Conservation (phyloP, 1,140 invertebrate species). For the Solen grandis region DNA sequence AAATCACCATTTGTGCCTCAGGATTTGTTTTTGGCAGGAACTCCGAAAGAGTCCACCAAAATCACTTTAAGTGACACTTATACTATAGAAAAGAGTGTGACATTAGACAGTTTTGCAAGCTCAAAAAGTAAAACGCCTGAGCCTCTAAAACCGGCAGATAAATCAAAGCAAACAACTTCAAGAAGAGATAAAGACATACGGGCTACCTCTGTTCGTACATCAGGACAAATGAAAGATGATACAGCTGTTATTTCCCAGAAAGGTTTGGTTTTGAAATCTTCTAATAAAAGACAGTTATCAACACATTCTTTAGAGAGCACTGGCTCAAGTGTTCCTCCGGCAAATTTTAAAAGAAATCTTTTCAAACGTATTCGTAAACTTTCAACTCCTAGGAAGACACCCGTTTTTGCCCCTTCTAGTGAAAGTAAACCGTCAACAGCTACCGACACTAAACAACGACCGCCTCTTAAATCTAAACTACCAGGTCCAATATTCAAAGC, state of each 20-base stretch:
- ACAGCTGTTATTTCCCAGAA: too few relatives aligned
- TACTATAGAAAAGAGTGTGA: not conserved
- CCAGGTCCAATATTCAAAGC: not conserved
- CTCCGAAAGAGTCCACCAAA: too few relatives aligned
- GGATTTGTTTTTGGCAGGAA: too few relatives aligned
- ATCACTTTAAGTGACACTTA: not conserved
- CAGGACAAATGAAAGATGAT: too few relatives aligned
- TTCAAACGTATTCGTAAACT: conserved; percentile 22
- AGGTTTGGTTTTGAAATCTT: too few relatives aligned
- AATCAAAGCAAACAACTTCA: too few relatives aligned
- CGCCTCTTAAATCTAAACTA: not conserved
- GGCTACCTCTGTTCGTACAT: too few relatives aligned
- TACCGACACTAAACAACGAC: not conserved
- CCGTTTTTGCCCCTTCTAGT: conserved; percentile 10
- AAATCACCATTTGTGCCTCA: too few relatives aligned
- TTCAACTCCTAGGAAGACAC: conserved; percentile 34
- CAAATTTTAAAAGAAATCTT: conserved; percentile 43
- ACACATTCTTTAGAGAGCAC: not conserved
- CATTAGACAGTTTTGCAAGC: not conserved
- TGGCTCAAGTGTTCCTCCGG: conserved; percentile 22
- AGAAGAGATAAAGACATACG: too few relatives aligned
- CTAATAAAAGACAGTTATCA: too few relatives aligned
- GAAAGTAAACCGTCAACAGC: not conserved
- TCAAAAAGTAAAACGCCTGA: not conserved
- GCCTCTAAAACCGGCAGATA: too few relatives aligned